Base-by-base conservation (phyloP, 2,888 invertebrate genomes). In the Nezara viridula region DNA sequence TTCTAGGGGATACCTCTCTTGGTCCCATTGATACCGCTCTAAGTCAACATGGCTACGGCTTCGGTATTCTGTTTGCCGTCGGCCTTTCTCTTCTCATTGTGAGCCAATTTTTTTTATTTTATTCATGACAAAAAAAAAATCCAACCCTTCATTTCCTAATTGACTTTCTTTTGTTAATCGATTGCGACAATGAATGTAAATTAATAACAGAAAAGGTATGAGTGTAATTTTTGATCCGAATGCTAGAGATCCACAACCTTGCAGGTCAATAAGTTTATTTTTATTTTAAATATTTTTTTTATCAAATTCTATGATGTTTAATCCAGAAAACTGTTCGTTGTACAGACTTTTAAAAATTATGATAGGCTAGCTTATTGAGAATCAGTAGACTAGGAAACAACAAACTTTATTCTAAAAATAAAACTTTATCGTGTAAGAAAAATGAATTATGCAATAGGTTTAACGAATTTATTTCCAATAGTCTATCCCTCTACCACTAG, bases 11-110 rank as follows among this genome's bases (percentile, higher is more conserved):
- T n/a, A 50, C 24, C 27, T 21, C 19, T 19, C 55, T 44, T 21
- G 27, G 24, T 37, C 73, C 77, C 88, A 88, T 88, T 88, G 89
- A 89, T 85, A 85, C 50, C 16, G 27, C n/a, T 44, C 85, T 89
- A 55, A 89, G 89, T 89, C 89, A 89, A 89, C 85, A 89, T 24
- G 32, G 85, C n/a, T 32, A 2, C 37, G 40, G 37, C 47, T 88
- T 73, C 47, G 88, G 44, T 27, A 21, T 47, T 73, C 88, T 85
- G 89, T 89, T 88, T 88, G 88, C 73, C n/a, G 1, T 60, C 60
- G 19, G 7, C 21, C 85, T 89, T 89, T 55, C 85, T 89, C 85
- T 85, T 88, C 24, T 1, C 73, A 77, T 77, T 77, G 40, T 77
- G 37, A 44, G 27, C 19, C 40, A 40, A 40, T 77, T 40, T 55